Conservation (phyloP, 2,888 invertebrate genomes). For the Drosophila picticornis region DNA sequence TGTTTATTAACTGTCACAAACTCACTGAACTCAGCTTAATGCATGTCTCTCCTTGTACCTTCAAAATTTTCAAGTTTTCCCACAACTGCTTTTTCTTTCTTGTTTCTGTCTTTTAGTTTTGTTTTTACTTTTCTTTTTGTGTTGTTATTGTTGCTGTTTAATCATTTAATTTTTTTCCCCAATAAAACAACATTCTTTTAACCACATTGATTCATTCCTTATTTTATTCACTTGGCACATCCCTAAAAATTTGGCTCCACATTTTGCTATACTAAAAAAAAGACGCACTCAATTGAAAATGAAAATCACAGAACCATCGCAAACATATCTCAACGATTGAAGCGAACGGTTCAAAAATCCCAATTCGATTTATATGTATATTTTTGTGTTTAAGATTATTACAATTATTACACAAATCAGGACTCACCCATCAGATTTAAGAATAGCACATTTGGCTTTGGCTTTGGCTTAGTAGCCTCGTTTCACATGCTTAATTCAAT, state of each 20-base stretch:
- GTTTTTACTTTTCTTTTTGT: conserved; percentile 5
- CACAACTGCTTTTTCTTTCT: not conserved
- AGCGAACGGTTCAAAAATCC: not conserved
- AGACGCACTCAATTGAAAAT: not conserved
- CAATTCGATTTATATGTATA: not conserved
- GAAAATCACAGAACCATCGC: not conserved
- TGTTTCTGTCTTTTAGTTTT: conserved; percentile 3
- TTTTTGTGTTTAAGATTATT: conserved; percentile 3
- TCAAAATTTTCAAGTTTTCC: not conserved
- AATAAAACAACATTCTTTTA: conserved; percentile 4
- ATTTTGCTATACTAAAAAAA: not conserved
- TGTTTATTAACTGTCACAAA: conserved; percentile 5
- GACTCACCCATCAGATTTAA: not conserved
- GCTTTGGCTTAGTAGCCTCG: conserved; percentile 13
- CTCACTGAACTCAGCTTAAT: not conserved
- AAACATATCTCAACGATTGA: not conserved
- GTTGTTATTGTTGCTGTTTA: conserved; percentile 29
- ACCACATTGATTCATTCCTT: not conserved
- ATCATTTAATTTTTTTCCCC: not conserved
- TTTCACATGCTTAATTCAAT: not conserved
- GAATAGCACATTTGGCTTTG: not conserved
- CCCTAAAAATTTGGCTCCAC: not conserved
- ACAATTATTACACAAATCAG: not conserved
- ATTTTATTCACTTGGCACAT: conserved; percentile 19
- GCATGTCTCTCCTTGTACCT: conserved; percentile 30